phyloP scores from a whole-genome alignment of 1,140 invertebrate genomes.

The Lamellibrachia luymesi region DNA sequence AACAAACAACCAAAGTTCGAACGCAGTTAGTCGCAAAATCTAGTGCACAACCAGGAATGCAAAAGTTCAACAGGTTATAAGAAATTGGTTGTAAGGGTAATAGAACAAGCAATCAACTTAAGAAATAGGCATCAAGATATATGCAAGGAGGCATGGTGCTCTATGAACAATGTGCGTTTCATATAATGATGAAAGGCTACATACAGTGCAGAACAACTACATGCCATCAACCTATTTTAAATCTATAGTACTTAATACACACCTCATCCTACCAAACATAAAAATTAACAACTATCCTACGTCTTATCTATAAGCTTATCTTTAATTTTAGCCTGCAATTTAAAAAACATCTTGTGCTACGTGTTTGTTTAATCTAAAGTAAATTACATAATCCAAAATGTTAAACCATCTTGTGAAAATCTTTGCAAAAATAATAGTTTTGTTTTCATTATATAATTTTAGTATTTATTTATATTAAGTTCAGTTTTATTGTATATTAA shows the following conservation, averaged over 20 bases:
- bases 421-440: neutral
- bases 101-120: neutral
- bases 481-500: neutral
- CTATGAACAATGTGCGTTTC: neutral
- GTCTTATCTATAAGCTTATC: neutral
- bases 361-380: too few relatives aligned
- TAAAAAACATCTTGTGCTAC: too few relatives aligned
- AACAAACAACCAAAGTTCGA: conserved; percentile 65
- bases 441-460: neutral
- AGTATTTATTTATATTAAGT: neutral
- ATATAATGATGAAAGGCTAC: neutral
- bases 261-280: neutral
- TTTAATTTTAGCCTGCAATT: too few relatives aligned
- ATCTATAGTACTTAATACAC: neutral
- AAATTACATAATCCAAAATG: neutral
- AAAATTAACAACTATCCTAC: neutral
- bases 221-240: neutral
- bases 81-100: neutral
- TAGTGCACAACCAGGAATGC: conserved; percentile 11
- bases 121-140: neutral
- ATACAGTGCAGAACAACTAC: neutral
- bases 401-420: neutral
- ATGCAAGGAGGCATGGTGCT: neutral
- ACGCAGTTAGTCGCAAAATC: conserved; percentile 65
- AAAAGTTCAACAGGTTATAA: conserved; percentile 14